Percentiles rank a stretch among this genome's conserved stretches.
phyloP scores from a whole-genome alignment of 1,140 invertebrate species.

The Monomorium pharaonis region DNA sequence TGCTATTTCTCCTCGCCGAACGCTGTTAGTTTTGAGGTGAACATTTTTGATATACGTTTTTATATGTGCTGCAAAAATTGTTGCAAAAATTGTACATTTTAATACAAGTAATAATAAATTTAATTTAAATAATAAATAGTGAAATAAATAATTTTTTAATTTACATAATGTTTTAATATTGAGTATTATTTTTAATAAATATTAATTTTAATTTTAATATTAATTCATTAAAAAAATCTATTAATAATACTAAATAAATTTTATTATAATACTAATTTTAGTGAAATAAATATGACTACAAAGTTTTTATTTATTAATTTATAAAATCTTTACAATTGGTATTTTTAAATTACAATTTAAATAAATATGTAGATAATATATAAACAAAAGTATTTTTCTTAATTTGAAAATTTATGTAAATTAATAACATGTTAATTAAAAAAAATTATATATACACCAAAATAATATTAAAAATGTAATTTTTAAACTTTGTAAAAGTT shows the following conservation, averaged over 20 bases:
- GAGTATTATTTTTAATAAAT: no score
- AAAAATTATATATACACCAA: neutral
- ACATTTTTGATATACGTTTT: neutral
- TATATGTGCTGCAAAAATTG: neutral
- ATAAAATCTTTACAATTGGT: no score
- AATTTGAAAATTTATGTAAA: neutral
- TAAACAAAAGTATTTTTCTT: no score
- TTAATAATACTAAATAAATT: neutral
- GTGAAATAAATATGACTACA: neutral
- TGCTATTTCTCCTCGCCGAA: neutral
- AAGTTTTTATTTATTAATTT: neutral
- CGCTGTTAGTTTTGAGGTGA: neutral
- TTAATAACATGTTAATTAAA: neutral
- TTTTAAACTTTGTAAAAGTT: neutral
- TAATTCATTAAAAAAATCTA: neutral
- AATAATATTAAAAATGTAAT: neutral
- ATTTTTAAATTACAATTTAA: neutral
- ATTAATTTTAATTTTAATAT: conserved; percentile 4
- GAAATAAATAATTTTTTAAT: neutral
- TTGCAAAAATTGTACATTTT: neutral
- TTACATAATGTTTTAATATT: no score
- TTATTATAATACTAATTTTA: neutral
- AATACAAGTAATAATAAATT: no score
- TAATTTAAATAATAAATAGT: neutral
- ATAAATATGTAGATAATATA: no score